Evolutionary conservation across 1,140 invertebrate species (phyloP).

Genomic region (Sinella curviseta): DNA sequence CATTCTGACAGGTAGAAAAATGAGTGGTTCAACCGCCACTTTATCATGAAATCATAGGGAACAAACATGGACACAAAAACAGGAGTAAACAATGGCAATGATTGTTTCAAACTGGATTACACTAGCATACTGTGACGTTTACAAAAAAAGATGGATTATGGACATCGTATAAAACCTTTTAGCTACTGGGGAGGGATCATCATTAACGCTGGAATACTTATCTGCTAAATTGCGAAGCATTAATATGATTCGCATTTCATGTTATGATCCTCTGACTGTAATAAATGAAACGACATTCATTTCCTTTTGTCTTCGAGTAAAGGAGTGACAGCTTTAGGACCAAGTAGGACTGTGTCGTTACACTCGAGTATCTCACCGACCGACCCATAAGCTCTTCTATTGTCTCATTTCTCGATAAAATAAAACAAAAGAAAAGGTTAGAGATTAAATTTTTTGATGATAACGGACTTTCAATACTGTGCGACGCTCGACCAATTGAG

Average conservation of each 20-base stretch:
- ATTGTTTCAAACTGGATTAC: not conserved
- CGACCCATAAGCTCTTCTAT: too few species aligned
- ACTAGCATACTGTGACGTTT: not conserved
- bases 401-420: too few species aligned
- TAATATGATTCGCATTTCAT: not conserved
- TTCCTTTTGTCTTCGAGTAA: not conserved
- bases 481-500: too few species aligned
- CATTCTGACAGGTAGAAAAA: conserved; percentile 44
- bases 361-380: too few species aligned
- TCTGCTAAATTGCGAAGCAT: not conserved
- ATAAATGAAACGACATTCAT: conserved; percentile 1
- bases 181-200: not conserved
- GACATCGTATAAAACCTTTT: not conserved
- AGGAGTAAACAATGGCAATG: conserved; percentile 8
- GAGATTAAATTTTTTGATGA: too few species aligned
- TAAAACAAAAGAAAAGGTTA: too few species aligned
- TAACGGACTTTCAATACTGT: too few species aligned
- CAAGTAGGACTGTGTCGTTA: too few species aligned
- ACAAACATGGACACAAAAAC: not conserved
- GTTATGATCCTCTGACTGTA: not conserved
- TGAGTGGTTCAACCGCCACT: conserved; percentile 32
- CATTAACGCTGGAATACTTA: not conserved
- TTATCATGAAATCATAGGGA: conserved; percentile 33
- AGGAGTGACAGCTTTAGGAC: too few species aligned
- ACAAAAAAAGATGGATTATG: not conserved